Base-by-base conservation (phyloP, 2,113 vertebrate genomes). In the Ammospiza nelsoni region DNA sequence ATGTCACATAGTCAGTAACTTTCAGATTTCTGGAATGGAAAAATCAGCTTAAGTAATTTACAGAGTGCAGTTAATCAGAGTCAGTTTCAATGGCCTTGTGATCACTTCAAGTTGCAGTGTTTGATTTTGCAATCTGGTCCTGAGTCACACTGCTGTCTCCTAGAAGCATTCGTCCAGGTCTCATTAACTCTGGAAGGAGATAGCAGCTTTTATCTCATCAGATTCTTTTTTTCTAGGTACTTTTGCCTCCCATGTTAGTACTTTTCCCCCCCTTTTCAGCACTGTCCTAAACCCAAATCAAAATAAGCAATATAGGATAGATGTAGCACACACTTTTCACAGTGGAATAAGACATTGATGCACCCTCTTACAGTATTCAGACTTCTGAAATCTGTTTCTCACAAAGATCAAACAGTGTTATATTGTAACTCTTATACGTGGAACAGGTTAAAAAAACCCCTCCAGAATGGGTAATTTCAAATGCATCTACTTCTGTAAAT, bases 381-480 rank as follows among this genome's bases (percentile, higher is more conserved):
- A 68, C 9, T 54, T 46, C 8, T 46, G 43, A 67, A 82, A 54
- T 9, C 9, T 7, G 9, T 54, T 75, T 54, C 20, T 75, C 62
- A 22, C 9, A 1, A 19, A 46, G n/a, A 68, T 54, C n/a, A 71
- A 46, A 46, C 11, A 57, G 19, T 24, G 19, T n/a, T 39, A 52
- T 10, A 80, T 15, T 43, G 9, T 49, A 44, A 59, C 23, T 46
- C 5, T 17, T 75, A 10, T 1, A n/a, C 1, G 0, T 21, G 9
- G 9, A 61, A 46, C 20, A 46, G 20, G 11, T 46, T 14, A 29
- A 46, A 39, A 39, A 73, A 24, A 24, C 8, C 0, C 9, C 9
- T 55, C 5, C 2, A 1, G 5, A 5, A 68, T 16, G 12, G 31
- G 27, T 43, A 44, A 41, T 55, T 81, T 74, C 51, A 82, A 46